Evolutionary conservation across 2,797 vertebrate genomes (phyloP).

Genomic region (Sebastes trivittatus): DNA sequence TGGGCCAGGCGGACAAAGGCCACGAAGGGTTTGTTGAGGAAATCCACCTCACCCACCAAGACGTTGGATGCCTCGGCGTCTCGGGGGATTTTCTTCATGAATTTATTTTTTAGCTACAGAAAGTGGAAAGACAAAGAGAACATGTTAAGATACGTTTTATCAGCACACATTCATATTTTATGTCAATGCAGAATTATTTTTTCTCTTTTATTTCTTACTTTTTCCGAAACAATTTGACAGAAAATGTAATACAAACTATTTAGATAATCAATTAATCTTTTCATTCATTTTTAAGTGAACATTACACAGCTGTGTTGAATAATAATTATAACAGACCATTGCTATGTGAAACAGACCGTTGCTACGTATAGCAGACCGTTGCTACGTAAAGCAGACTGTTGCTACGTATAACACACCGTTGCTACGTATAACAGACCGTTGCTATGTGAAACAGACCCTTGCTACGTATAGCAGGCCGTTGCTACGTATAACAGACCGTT

Average conservation of each 20-base stretch:
- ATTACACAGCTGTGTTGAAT: too few species aligned
- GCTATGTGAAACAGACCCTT: rapidly evolving
- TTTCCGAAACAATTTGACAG: not conserved
- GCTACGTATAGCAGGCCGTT: too few species aligned
- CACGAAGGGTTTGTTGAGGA: constrained; percentile 94
- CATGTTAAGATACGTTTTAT: not conserved
- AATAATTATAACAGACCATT: too few species aligned
- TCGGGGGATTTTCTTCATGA: constrained; percentile 99
- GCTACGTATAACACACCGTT: too few species aligned
- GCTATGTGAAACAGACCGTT: too few species aligned
- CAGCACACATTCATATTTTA: too few species aligned
- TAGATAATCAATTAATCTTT: too few species aligned
- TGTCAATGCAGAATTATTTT: not conserved
- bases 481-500: too few species aligned
- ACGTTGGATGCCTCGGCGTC: constrained; percentile 97
- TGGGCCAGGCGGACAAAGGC: constrained; percentile 93
- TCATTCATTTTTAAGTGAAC: too few species aligned
- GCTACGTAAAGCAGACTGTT: too few species aligned
- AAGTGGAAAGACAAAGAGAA: not conserved
- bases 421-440: too few species aligned
- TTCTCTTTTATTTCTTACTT: not conserved
- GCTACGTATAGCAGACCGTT: too few species aligned
- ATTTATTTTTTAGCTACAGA: constrained; percentile 92
- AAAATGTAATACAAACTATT: not conserved
- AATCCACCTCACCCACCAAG: constrained; percentile 95